These are phyloP conservation scores for Suillia variegata DNA, from an alignment of 2,888 invertebrate species.

Conservation along the genomic window DNA sequence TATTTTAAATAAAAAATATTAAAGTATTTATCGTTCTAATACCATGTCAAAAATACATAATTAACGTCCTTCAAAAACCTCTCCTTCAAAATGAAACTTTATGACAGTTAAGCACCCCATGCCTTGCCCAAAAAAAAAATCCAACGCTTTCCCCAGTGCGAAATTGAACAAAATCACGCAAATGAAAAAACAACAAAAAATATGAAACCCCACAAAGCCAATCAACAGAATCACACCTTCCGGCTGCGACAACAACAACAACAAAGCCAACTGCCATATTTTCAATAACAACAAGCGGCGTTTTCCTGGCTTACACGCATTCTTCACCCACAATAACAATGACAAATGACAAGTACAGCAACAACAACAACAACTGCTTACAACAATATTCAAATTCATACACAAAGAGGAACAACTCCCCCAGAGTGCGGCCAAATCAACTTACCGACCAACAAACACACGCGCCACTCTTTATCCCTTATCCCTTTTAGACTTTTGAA, in stretches of 20 bases:
- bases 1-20: too few species aligned
- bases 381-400: too few species aligned
- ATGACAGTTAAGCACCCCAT: too few species aligned
- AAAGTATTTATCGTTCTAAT: too few species aligned
- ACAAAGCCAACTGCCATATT: conserved; percentile 3
- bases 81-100: too few species aligned
- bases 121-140: too few species aligned
- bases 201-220: conserved; percentile 3
- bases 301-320: not conserved
- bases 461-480: conserved; percentile 2
- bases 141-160: conserved; percentile 4
- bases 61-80: too few species aligned
- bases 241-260: not conserved
- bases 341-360: too few species aligned
- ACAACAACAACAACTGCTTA: too few species aligned
- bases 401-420: conserved; percentile 1
- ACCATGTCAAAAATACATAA: too few species aligned
- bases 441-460: not conserved
- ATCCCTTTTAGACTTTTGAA: too few species aligned
- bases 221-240: conserved; percentile 2
- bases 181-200: conserved; percentile 15
- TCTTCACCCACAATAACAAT: not conserved
- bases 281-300: not conserved
- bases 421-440: not conserved
- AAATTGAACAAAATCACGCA: too few species aligned